A percentile compares a stretch with the other conserved stretches of the same genome.
phyloP scores from a whole-genome alignment of 2,888 invertebrate genomes.

The Idaea aversata region DNA sequence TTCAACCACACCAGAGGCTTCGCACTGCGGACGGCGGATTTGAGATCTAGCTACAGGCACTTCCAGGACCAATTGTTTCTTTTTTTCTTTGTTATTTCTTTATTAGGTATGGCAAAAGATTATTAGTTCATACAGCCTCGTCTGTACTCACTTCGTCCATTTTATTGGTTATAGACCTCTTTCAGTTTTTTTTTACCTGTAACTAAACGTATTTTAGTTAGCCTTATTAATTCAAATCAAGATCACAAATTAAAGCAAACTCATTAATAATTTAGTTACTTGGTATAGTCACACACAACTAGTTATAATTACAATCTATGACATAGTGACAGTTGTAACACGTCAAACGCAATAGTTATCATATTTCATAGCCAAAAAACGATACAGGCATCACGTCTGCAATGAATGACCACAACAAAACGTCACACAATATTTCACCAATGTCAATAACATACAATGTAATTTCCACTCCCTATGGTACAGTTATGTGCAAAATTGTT shows the following conservation, averaged over 20 bases:
- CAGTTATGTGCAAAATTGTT: conserved; percentile 17
- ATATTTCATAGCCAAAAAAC: conserved; percentile 24
- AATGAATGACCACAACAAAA: conserved; percentile 35
- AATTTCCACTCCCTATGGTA: conserved; percentile 31
- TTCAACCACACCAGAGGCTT: too few relatives aligned
- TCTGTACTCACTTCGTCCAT: too few relatives aligned
- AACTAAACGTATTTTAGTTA: too few relatives aligned
- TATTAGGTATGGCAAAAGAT: too few relatives aligned
- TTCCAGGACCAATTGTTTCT: too few relatives aligned
- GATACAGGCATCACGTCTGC: conserved; percentile 23
- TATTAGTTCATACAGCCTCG: too few relatives aligned
- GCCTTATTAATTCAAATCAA: not conserved
- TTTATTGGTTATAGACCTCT: too few relatives aligned
- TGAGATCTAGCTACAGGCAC: too few relatives aligned
- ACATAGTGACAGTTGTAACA: conserved; percentile 11
- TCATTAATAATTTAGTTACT: conserved; percentile 4
- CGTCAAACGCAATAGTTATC: conserved; percentile 19
- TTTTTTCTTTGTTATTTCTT: too few relatives aligned
- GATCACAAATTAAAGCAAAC: not conserved
- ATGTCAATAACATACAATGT: conserved; percentile 47
- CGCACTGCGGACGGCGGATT: too few relatives aligned
- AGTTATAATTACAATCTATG: not conserved
- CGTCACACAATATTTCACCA: conserved; percentile 45
- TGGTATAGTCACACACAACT: not conserved
- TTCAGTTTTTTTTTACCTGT: too few relatives aligned